Base-by-base conservation (phyloP, 35 echinoderm and acorn worm species). In the Hemicentrotus pulcherrimus region DNA sequence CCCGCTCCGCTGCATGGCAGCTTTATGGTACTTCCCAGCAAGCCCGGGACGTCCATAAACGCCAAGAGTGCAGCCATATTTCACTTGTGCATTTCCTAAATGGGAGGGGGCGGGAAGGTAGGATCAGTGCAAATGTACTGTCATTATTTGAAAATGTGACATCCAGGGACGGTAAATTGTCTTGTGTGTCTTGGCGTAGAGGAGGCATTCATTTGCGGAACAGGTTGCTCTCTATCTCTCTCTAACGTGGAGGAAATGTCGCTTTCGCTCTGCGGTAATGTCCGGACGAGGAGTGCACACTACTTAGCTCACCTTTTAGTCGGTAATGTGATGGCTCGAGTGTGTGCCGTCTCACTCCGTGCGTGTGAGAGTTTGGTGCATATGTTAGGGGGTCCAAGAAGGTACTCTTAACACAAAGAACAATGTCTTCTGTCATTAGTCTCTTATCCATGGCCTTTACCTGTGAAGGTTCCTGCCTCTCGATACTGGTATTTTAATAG, bases 11-110 rank as follows among this genome's bases (percentile, higher is more conserved):
- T 18, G 88, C 24, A 41, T 32, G 88, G 88, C 12, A 90, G 88
- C 88, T 90, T 90, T 90, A 90, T 90, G 88, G 88, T 33, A 30
- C 88, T 45, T 90, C 24, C 88, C 24, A 14, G 88, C 32, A 18
- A 45, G 88, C 14, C 33, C 14, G 87, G 45, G 87, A 70, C 61
- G 87, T 18, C 87, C 24, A 90, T 78, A 90, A 90, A 90, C 32
- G 88, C 88, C 46, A 90, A 90, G 88, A 90, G 88, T 90, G 88
- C 88, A 90, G 88, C 88, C 88, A 90, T 90, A 90, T 90, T 90
- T 90, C 88, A 90, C 88, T 47, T 47, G 88, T 18, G 32, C 12
- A 33, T 90, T 47, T 33, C 88, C 88, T 90, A 90, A 90, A 45
- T 47, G 31, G 30, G 19, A 22, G 88, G 88, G 88, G 88, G 32